phyloP scores from a whole-genome alignment of 2,113 vertebrate species.

The Brachionichthys hirsutus region DNA sequence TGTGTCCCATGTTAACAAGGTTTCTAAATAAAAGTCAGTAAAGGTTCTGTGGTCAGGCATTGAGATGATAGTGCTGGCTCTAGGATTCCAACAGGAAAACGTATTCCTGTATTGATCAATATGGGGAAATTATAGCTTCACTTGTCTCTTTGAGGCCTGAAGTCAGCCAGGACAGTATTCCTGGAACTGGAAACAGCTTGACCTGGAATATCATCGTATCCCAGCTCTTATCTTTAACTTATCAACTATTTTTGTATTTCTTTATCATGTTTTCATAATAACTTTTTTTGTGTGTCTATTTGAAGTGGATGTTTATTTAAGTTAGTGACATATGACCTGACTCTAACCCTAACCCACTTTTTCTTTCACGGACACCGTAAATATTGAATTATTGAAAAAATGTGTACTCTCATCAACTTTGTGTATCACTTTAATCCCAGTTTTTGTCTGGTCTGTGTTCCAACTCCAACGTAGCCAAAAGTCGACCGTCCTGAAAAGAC shows the following conservation, averaged over 20 bases:
- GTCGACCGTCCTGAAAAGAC: slow-evolving; percentile 42
- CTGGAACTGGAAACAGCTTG: background rate
- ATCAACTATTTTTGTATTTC: too few relatives aligned
- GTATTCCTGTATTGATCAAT: slow-evolving; percentile 7
- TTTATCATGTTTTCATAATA: too few relatives aligned
- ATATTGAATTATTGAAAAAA: background rate
- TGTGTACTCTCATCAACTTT: background rate
- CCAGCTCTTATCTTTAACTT: too few relatives aligned
- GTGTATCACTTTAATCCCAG: slow-evolving; percentile 12
- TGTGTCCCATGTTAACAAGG: background rate
- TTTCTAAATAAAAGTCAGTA: too few relatives aligned
- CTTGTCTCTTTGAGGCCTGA: background rate
- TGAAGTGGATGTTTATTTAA: too few relatives aligned
- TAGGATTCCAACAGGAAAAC: background rate
- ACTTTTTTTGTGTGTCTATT: too few relatives aligned
- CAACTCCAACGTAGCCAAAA: slow-evolving; percentile 34
- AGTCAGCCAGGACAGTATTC: slow-evolving; percentile 2
- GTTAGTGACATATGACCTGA: too few relatives aligned
- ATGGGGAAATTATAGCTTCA: slow-evolving; percentile 4
- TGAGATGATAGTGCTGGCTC: slow-evolving; percentile 1
- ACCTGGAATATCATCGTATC: too few relatives aligned
- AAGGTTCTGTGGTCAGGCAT: too few relatives aligned
- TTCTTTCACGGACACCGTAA: too few relatives aligned
- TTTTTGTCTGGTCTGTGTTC: slow-evolving; percentile 7
- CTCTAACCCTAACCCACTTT: too few relatives aligned